phyloP scores from a whole-genome alignment of 2,113 vertebrate genomes.

The Prunella himalayana region DNA sequence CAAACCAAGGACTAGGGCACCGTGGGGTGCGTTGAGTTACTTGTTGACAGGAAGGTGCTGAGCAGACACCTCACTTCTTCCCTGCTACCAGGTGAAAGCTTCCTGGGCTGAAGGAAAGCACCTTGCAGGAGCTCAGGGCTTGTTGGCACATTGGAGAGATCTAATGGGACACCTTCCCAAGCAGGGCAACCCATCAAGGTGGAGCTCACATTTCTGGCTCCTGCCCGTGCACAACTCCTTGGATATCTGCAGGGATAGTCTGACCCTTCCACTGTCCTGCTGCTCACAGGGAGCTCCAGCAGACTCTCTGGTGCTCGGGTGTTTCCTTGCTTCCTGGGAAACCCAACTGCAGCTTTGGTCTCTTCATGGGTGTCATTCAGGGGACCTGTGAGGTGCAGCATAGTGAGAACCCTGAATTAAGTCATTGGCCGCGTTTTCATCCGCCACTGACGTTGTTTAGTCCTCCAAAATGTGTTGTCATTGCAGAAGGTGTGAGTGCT shows the following conservation, averaged over 20 bases:
- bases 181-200: neutral
- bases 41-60: neutral
- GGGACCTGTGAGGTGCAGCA: neutral
- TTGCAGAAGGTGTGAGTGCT: neutral
- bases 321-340: neutral
- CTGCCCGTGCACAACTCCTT: neutral
- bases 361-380: neutral
- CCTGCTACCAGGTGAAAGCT: neutral
- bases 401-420: neutral
- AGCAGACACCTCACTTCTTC: neutral
- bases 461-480: neutral
- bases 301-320: neutral
- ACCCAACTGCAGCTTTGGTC: fast-evolving
- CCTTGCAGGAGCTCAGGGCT: neutral
- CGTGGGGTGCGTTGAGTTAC: fast-evolving
- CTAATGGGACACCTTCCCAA: neutral
- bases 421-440: neutral
- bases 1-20: neutral
- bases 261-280: neutral
- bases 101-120: neutral
- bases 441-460: neutral
- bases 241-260: neutral
- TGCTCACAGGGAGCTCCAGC: neutral
- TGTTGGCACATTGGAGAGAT: neutral
- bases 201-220: neutral